A percentile compares a stretch with the other conserved stretches of the same genome.
Conservation (phyloP, 1,140 invertebrate genomes). For the Lasioglossum baleicum region DNA sequence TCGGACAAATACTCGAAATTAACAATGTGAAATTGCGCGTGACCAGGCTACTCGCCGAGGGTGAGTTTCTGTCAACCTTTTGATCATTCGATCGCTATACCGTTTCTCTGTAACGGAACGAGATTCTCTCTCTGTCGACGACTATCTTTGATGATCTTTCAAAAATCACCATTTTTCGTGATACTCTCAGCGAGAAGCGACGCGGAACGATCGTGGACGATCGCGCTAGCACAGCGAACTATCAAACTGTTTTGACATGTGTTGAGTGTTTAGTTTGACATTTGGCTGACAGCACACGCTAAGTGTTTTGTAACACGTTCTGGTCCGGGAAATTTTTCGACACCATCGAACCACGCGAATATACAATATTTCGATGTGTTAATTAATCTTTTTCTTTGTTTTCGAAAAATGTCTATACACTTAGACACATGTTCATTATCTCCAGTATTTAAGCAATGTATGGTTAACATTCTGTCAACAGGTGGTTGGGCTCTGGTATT, state of each 20-base stretch:
- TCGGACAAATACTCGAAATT: conserved; percentile 94
- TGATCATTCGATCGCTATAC: not conserved
- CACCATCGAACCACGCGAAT: not conserved
- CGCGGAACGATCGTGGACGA: not conserved
- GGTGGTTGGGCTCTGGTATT: conserved; percentile 97
- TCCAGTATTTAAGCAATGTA: conserved; percentile 48
- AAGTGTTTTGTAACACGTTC: not conserved
- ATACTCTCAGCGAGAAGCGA: not conserved
- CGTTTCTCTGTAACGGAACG: not conserved
- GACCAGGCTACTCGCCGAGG: conserved; percentile 95
- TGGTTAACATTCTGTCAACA: conserved; percentile 74
- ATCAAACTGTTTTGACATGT: conserved; percentile 43
- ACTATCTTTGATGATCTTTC: not conserved
- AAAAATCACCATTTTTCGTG: not conserved
- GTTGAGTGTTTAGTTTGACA: conserved; percentile 57
- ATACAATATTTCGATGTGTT: not conserved
- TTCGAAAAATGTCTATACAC: conserved; percentile 39
- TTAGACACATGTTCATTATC: conserved; percentile 20
- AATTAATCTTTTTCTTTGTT: not conserved
- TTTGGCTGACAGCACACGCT: conserved; percentile 26
- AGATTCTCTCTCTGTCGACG: not conserved
- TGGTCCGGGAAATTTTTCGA: no score
- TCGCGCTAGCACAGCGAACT: conserved; percentile 13
- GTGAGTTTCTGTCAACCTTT: conserved; percentile 81
- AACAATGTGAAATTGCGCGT: conserved; percentile 93